Percentiles rank a stretch among this genome's conserved stretches.
These are phyloP conservation scores for Thereuonema tuberculata DNA, from an alignment of 1,140 invertebrate species.

Conservation along the genomic window DNA sequence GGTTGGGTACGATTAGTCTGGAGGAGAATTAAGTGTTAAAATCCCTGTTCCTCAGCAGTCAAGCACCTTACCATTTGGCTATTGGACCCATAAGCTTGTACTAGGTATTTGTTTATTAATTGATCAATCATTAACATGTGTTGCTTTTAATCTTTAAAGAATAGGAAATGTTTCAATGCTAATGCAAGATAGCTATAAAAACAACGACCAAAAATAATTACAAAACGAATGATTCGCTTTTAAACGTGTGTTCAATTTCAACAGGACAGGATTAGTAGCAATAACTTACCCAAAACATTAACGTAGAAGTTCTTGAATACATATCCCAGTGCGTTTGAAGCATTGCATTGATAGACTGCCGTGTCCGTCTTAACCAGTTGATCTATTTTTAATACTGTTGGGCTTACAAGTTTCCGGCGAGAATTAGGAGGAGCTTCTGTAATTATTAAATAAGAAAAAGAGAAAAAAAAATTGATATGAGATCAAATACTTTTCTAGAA, in stretches of 20 bases:
- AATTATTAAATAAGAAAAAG: conserved; percentile 10
- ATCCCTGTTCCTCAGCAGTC: too few relatives aligned
- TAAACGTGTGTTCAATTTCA: background rate
- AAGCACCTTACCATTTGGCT: too few relatives aligned
- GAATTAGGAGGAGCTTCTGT: conserved; percentile 53
- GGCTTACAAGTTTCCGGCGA: conserved; percentile 43
- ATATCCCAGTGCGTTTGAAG: conserved; percentile 93
- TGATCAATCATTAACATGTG: too few relatives aligned
- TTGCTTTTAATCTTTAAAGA: too few relatives aligned
- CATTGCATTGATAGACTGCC: conserved; percentile 97
- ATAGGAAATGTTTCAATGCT: background rate
- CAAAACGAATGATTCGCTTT: conserved; percentile 4
- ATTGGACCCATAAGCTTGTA: too few relatives aligned
- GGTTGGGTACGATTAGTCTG: too few relatives aligned
- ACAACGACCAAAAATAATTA: background rate
- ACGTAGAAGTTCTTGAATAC: conserved; percentile 96
- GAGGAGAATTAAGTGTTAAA: too few relatives aligned
- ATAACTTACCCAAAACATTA: conserved; percentile 65
- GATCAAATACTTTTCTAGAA: background rate
- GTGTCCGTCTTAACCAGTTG: conserved; percentile 78
- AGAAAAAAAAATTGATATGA: background rate
- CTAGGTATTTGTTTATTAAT: too few relatives aligned
- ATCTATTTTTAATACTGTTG: conserved; percentile 65
- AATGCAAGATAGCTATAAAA: too few relatives aligned
- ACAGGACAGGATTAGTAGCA: too few relatives aligned